Evolutionary conservation across 2,888 invertebrate genomes (phyloP).

Genomic region (Heliconius sara): DNA sequence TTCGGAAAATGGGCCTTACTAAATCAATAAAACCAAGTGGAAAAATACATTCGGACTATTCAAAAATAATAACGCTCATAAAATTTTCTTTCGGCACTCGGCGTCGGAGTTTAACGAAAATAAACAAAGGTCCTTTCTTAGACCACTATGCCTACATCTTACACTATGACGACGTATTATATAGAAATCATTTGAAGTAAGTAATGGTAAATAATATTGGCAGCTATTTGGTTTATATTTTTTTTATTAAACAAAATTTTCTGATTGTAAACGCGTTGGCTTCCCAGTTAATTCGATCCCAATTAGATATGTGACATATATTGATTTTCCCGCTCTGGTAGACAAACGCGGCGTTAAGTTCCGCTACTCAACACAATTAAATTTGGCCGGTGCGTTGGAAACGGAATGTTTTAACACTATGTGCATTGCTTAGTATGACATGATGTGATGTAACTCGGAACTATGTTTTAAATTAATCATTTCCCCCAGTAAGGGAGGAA

Average conservation of each 20-base stretch:
- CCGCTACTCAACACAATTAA: not conserved
- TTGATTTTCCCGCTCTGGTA: not conserved
- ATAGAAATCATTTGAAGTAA: not conserved
- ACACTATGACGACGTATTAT: not conserved
- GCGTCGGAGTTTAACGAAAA: not conserved
- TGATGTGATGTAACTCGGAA: not conserved
- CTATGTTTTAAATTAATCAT: no score
- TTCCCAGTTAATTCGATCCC: not conserved
- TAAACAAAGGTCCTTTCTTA: constrained; percentile 5
- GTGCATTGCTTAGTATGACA: not conserved
- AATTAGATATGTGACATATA: not conserved
- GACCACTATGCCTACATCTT: not conserved
- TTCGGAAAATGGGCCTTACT: no score
- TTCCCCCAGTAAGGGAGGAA: no score
- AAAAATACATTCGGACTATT: not conserved
- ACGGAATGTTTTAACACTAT: not conserved
- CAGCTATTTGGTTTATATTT: not conserved
- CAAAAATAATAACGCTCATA: constrained; percentile 2
- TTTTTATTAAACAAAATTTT: not conserved
- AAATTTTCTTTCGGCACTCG: not conserved
- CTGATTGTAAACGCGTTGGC: constrained; percentile 1
- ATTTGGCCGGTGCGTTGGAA: not conserved
- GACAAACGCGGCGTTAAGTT: not conserved
- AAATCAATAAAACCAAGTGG: not conserved
- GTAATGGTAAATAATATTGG: not conserved